Percentiles rank a stretch among this genome's conserved stretches.
These are phyloP conservation scores for Arnoldichthys spilopterus DNA, from an alignment of 2,797 vertebrate species.

Conservation along the genomic window DNA sequence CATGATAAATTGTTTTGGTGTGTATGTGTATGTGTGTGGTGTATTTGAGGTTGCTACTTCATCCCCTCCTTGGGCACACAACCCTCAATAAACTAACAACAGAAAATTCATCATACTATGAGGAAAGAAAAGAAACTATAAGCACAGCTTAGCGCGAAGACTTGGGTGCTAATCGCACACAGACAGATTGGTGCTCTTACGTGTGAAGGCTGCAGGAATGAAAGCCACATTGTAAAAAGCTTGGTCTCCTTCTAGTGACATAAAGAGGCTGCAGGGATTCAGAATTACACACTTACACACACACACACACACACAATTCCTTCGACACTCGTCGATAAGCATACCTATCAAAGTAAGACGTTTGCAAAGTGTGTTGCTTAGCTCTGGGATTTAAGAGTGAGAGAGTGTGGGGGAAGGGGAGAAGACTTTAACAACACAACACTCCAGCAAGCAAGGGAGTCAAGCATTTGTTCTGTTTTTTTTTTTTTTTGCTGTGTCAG, in stretches of 20 bases:
- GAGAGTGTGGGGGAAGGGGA: neutral
- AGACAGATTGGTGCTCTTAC: neutral
- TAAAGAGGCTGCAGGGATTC: slow-evolving; percentile 5
- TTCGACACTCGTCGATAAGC: neutral
- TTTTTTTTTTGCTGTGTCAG: neutral
- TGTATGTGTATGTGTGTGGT: neutral
- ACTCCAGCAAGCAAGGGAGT: neutral
- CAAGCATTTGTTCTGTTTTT: neutral
- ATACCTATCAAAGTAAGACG: slow-evolving; percentile 21
- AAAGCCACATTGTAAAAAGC: slow-evolving; percentile 12
- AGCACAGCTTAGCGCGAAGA: neutral
- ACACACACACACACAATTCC: too few relatives aligned
- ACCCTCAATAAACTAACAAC: neutral
- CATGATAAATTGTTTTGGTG: neutral
- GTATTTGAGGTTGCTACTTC: too few relatives aligned
- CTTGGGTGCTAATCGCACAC: neutral
- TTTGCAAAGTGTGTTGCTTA: neutral
- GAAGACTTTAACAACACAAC: neutral
- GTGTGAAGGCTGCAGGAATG: neutral
- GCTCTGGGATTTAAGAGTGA: neutral
- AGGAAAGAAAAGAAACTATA: neutral
- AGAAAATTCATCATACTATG: neutral
- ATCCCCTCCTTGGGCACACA: neutral
- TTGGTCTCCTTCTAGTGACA: neutral
- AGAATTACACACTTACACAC: neutral